Conservation (phyloP, 2,113 vertebrate species). For the Callospermophilus lateralis region DNA sequence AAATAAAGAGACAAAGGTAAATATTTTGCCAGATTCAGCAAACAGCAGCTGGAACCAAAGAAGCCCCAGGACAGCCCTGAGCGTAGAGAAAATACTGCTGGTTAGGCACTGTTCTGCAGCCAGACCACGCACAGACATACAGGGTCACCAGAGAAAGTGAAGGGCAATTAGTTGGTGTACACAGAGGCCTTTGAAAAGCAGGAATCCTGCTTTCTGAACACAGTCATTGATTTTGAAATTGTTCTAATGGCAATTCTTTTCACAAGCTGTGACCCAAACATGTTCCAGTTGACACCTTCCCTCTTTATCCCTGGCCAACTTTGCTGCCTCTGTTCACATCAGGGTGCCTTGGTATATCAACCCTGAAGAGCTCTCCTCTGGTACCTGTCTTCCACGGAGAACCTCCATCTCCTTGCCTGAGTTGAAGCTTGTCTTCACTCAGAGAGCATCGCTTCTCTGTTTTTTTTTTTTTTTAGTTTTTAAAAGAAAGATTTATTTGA, state of each 20-base stretch:
- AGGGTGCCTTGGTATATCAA: neutral
- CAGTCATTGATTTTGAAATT: neutral
- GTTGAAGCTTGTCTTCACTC: neutral
- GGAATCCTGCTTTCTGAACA: neutral
- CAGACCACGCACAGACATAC: neutral
- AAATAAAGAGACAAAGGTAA: conserved; percentile 44
- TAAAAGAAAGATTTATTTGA: conserved; percentile 93
- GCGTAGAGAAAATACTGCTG: conserved; percentile 61
- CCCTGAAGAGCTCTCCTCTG: neutral
- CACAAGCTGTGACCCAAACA: neutral
- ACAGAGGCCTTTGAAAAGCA: conserved; percentile 1
- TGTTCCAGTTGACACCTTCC: neutral
- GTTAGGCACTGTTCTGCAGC: conserved; percentile 56
- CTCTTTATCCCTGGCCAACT: neutral
- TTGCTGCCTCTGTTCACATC: neutral
- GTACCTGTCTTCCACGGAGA: neutral
- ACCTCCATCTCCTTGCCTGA: neutral
- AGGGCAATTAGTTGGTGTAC: neutral
- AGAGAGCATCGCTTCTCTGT: too few relatives aligned
- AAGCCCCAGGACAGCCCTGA: conserved; percentile 60
- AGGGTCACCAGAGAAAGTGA: neutral
- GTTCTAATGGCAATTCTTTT: neutral
- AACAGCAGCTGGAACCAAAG: conserved; percentile 51
- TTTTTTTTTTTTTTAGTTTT: too few relatives aligned
- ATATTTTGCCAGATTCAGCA: conserved; percentile 55